phyloP scores from a whole-genome alignment of 2,113 vertebrate genomes.

The Dipodomys ordii region DNA sequence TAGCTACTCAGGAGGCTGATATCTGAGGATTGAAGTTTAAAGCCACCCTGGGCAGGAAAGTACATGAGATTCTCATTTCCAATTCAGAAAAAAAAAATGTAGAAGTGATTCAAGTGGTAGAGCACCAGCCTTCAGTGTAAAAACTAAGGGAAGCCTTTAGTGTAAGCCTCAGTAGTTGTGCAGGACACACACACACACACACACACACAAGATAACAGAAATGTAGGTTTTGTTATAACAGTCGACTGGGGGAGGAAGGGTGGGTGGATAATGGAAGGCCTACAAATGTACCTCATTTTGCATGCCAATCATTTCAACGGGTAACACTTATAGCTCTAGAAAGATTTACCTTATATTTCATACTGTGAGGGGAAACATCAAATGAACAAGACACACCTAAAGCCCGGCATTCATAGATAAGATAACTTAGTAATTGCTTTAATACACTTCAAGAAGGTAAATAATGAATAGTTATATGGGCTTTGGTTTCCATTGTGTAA shows the following conservation, averaged over 20 bases:
- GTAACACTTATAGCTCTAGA: not conserved
- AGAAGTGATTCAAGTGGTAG: too few species aligned
- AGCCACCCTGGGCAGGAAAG: too few species aligned
- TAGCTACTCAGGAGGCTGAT: too few species aligned
- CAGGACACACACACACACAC: too few species aligned
- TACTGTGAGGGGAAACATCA: not conserved
- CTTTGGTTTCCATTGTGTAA: constrained; percentile 76
- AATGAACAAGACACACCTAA: not conserved
- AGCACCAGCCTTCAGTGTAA: too few species aligned
- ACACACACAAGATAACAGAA: not conserved
- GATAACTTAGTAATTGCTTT: constrained; percentile 77
- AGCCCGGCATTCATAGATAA: constrained; percentile 59
- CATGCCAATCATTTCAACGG: not conserved
- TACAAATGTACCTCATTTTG: not conserved
- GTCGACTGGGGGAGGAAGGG: not conserved
- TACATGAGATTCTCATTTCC: too few species aligned
- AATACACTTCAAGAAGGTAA: constrained; percentile 56
- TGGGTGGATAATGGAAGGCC: not conserved
- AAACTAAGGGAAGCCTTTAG: too few species aligned
- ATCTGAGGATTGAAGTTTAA: too few species aligned
- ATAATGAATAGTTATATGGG: constrained; percentile 76
- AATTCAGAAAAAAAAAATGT: too few species aligned
- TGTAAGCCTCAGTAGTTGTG: too few species aligned
- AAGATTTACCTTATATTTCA: constrained; percentile 12
- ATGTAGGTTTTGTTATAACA: not conserved